These are phyloP conservation scores for Zosterops lateralis DNA, from an alignment of 2,113 vertebrate species.

Conservation along the genomic window DNA sequence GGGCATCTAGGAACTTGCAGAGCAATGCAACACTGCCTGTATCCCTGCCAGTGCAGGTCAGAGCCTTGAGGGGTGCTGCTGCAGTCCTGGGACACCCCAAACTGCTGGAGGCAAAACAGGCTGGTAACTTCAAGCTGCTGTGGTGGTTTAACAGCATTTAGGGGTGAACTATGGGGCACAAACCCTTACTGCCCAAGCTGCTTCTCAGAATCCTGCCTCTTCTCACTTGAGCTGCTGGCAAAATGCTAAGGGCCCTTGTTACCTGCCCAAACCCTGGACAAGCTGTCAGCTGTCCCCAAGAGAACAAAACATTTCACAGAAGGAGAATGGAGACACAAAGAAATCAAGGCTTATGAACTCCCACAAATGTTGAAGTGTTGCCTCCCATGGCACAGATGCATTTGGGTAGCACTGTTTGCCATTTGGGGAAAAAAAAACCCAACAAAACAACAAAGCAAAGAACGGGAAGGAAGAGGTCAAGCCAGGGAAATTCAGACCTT, in stretches of 20 bases:
- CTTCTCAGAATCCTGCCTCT: neutral
- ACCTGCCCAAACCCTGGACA: neutral
- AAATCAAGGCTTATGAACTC: neutral
- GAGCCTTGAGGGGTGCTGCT: neutral
- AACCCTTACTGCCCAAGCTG: neutral
- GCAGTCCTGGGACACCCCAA: neutral
- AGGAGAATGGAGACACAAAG: neutral
- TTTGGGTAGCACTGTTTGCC: neutral
- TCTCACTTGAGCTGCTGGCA: neutral
- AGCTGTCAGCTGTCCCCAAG: neutral
- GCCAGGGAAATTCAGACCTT: neutral
- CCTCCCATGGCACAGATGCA: neutral
- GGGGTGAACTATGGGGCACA: neutral
- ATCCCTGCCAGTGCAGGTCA: neutral
- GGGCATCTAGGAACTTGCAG: neutral
- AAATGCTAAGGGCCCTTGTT: neutral
- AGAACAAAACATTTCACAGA: neutral
- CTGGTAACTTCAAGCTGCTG: neutral
- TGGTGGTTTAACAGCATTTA: neutral
- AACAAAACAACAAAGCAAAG: neutral
- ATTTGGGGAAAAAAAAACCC: neutral
- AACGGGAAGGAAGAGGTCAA: neutral
- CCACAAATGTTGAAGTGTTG: neutral
- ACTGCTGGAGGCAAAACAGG: accelerated
- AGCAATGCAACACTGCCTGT: accelerated